Percentiles rank a stretch among this genome's conserved stretches.
Evolutionary conservation across 2,888 invertebrate genomes (phyloP).

Genomic region (Diaprepes abbreviatus): DNA sequence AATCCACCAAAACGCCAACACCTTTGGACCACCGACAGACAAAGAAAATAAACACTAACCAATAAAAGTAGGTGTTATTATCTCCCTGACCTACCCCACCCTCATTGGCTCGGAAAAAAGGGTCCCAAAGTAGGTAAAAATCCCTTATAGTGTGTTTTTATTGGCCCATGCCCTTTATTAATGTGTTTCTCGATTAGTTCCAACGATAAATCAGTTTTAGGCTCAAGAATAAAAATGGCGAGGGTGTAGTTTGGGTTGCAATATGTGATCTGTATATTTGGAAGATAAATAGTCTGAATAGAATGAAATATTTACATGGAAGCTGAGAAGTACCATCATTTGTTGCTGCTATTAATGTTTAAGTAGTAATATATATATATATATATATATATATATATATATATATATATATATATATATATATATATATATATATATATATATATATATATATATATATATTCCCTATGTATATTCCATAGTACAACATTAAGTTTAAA

Average conservation of each 20-base stretch:
- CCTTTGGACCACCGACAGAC: background rate
- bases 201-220: slow-evolving; percentile 10
- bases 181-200: background rate
- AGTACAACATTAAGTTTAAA: too few species aligned
- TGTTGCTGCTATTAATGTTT: too few species aligned
- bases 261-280: background rate
- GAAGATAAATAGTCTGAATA: background rate
- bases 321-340: too few species aligned
- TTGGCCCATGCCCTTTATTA: slow-evolving; percentile 11
- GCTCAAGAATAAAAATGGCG: slow-evolving; percentile 13
- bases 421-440: slow-evolving; percentile 17
- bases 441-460: too few species aligned
- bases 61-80: slow-evolving; percentile 11
- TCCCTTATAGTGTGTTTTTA: slow-evolving; percentile 10
- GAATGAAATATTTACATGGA: too few species aligned
- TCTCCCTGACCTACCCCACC: slow-evolving; percentile 30
- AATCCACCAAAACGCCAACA: background rate
- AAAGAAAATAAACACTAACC: background rate
- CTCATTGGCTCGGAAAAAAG: slow-evolving; percentile 31
- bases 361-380: background rate
- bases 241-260: background rate
- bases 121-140: slow-evolving; percentile 32
- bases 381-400: slow-evolving; percentile 10
- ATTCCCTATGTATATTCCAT: too few species aligned
- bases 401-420: slow-evolving; percentile 17